Evolutionary conservation across 92 coral and sea anemone species (phyloP), one percentile per base, ranked within the genome.

Genomic region (Muricea muricata): DNA sequence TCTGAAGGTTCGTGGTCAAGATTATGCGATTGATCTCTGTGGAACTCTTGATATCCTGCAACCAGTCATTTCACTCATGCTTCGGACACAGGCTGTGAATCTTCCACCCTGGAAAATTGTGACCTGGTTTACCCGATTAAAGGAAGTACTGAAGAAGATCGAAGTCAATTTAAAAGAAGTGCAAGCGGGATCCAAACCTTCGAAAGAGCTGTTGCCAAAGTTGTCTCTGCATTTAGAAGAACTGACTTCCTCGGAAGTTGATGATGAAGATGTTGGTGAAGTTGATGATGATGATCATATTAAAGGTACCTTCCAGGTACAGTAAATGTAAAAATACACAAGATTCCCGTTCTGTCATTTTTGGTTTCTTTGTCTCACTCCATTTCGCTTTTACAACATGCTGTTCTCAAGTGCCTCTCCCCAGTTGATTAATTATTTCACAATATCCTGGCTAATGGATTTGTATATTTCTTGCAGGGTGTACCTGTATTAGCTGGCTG

Each of bases 1-100:
- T n/a, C n/a, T n/a, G n/a, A n/a, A 76, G 82, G 82, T 77, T 15
- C 82, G 50, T 20, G 69, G 82, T 2, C 46, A 76, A 76, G 68
- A 76, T 69, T 76, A 52, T 14, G 82, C 54, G 33, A 37, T 77
- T 18, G 82, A 77, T 31, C 21, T 77, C 70, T 77, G 82, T 20
- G 70, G 82, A 30, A 37, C 57, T 7, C 82, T 56, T 57, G 82
- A 77, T 31, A 57, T 77, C 34, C 48, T 77, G 28, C 55, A 57
- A 34, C 82, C 70, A 32, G 82, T 77, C 3, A 70, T 77, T 77
- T 77, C 17, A n/a, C 37, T 77, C 3, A 77, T 77, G 82, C n/a
- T 4, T 15, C 52, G 54, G 37, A 37, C 0, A 20, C 82, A 77
- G 37, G 82, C 82, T 7, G 17, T 77, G 33, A 77, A 56, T 37